Evolutionary conservation across 37 sponge, comb jelly and placozoan species (phyloP).

Genomic region (Diacarnus erythraeanus): DNA sequence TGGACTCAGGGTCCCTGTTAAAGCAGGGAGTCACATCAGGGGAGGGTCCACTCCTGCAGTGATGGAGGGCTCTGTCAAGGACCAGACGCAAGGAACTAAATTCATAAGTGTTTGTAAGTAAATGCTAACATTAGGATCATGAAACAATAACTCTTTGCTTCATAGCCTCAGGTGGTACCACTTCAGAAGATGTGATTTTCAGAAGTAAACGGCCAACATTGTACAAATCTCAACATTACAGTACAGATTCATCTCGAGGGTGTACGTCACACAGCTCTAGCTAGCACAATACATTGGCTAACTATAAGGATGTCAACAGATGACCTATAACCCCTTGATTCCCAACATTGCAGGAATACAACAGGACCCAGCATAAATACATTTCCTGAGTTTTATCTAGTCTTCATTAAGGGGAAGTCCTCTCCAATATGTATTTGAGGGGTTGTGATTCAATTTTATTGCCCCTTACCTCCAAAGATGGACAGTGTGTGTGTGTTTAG

Average conservation of each 20-base stretch:
- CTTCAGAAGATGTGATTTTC: constrained; percentile 27
- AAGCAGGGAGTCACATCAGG: neutral
- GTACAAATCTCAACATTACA: constrained; percentile 21
- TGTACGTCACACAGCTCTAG: too few species aligned
- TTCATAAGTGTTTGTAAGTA: neutral
- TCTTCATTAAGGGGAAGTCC: too few species aligned
- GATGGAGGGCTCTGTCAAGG: neutral
- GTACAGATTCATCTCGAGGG: too few species aligned
- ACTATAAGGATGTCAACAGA: too few species aligned
- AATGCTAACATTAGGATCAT: neutral
- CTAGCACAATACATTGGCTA: neutral
- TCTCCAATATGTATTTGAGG: too few species aligned
- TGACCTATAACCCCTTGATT: too few species aligned
- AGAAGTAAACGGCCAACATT: constrained; percentile 21
- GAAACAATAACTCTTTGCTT: neutral
- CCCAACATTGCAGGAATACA: too few species aligned
- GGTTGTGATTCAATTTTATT: too few species aligned
- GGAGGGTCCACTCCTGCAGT: neutral
- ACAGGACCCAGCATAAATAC: too few species aligned
- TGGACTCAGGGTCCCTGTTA: constrained; percentile 9
- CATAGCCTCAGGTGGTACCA: constrained; percentile 5
- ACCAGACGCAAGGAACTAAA: neutral
- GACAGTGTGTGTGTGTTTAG: too few species aligned
- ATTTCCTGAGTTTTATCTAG: too few species aligned
- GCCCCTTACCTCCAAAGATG: too few species aligned